phyloP scores from a whole-genome alignment of 2,113 vertebrate genomes.

The Connochaetes taurinus region DNA sequence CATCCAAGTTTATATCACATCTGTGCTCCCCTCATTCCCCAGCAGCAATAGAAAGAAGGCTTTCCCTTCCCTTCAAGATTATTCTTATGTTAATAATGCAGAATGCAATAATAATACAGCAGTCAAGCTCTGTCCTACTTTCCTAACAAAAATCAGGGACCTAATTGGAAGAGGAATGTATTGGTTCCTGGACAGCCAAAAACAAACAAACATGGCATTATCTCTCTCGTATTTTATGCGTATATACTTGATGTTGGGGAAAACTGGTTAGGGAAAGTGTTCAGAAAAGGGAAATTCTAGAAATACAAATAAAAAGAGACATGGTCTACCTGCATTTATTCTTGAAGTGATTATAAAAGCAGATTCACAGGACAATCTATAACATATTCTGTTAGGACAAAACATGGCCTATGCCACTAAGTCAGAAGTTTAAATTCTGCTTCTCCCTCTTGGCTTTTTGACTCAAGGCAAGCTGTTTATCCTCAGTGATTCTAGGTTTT shows the following conservation, averaged over 20 bases:
- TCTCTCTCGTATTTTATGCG: background rate
- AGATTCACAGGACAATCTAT: background rate
- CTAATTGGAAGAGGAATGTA: background rate
- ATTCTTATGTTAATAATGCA: background rate
- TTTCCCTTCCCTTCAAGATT: background rate
- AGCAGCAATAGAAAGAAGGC: background rate
- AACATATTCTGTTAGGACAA: background rate
- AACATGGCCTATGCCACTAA: background rate
- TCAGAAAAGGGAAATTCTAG: background rate
- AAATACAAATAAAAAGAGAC: background rate
- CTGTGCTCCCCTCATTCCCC: background rate
- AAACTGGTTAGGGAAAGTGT: background rate
- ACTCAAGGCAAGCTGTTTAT: background rate
- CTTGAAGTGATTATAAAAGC: background rate
- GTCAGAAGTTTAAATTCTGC: background rate
- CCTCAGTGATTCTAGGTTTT: background rate
- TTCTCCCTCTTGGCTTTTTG: background rate
- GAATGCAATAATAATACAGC: background rate
- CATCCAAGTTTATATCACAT: background rate
- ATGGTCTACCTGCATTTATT: background rate
- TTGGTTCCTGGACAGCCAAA: background rate
- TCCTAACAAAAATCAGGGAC: background rate
- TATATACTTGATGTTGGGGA: background rate
- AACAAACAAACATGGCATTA: background rate
- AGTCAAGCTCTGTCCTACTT: background rate